These are phyloP conservation scores for Antedon bifida DNA, from an alignment of 35 echinoderm and acorn worm genomes.

Conservation along the genomic window DNA sequence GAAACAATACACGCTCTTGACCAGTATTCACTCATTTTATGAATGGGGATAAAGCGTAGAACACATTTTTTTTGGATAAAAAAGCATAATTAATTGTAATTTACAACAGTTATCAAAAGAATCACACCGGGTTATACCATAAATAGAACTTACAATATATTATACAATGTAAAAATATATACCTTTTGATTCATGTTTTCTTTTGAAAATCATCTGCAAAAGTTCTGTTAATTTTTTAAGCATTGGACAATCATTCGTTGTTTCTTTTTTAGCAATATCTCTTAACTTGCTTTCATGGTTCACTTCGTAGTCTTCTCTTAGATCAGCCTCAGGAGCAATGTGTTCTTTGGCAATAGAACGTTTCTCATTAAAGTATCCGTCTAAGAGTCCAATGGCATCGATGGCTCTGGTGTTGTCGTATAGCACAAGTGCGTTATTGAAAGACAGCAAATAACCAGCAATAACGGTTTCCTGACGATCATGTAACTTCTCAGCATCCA, in stretches of 20 bases:
- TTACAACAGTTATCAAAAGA: too few species aligned
- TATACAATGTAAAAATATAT: not conserved
- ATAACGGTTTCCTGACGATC: slow-evolving; percentile 1
- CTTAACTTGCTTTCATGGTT: slow-evolving; percentile 1
- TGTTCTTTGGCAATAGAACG: not conserved
- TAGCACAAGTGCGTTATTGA: slow-evolving; percentile 40
- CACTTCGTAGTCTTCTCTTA: slow-evolving; percentile 5
- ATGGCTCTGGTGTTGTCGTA: slow-evolving; percentile 41
- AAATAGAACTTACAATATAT: too few species aligned
- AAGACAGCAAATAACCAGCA: slow-evolving; percentile 26
- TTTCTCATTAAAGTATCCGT: slow-evolving; percentile 2
- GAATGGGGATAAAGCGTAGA: too few species aligned
- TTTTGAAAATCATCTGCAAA: slow-evolving; percentile 12
- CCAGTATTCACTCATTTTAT: too few species aligned
- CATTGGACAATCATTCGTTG: slow-evolving; percentile 17
- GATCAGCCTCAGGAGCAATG: not conserved
- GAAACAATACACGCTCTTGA: too few species aligned
- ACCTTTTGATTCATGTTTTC: slow-evolving; percentile 43
- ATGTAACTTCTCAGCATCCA: slow-evolving; percentile 17
- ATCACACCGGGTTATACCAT: too few species aligned
- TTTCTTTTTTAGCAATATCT: slow-evolving; percentile 5
- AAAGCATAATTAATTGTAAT: too few species aligned
- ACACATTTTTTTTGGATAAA: too few species aligned
- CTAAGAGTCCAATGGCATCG: slow-evolving; percentile 23
- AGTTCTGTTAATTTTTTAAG: slow-evolving; percentile 15